Base-by-base conservation (phyloP, 2,113 vertebrate genomes). In the Poeciliopsis turrubarensis region DNA sequence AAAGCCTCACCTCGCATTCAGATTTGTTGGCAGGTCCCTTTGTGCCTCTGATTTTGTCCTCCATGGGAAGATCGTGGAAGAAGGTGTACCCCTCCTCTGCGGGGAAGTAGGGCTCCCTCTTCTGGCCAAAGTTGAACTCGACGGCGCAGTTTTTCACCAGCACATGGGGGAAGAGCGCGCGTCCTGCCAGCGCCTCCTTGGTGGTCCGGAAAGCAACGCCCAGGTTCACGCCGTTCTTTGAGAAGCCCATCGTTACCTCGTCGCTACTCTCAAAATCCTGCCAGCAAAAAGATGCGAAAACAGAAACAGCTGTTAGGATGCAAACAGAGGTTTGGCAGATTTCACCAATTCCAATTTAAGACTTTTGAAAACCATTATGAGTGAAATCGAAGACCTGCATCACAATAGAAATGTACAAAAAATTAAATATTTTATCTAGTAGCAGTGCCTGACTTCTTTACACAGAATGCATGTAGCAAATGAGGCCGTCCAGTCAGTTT, bases 41-140 rank as follows among this genome's bases (percentile, higher is more conserved):
- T 0, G 96, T 95, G 44, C 96, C 97, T 30, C 96, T 91, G 67
- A 95, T 92, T 44, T 96, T 95, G 41, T 96, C 87, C 26, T 92
- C 90, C 61, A 96, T 70, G 2, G 80, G 89, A 0, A 96, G 88
- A n/a, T 95, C 88, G 70, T 97, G 96, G 80, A 97, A 95, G 92
- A 95, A 96, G 26, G 93, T 95, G 91, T 95, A 98, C 1, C 96
- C 96, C 0, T 96, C 95, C 0, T 94, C 94, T 0, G 93, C 78
- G 0, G 93, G 90, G 78, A 94, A 97, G 86, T 92, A 96, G 0
- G 97, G 91, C 47, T 95, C 94, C 0, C 73, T 78, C 22, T 90
- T 91, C 85, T 98, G 97, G 27, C 97, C 97, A 0, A 98, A 98
- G 89, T 98, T 98, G 90, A 98, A 97, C 75, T 98, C 96, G 0